A percentile compares a stretch with the other conserved stretches of the same genome.
These are phyloP conservation scores for Cataglyphis livida DNA, from an alignment of 2,888 invertebrate species.

Conservation along the genomic window DNA sequence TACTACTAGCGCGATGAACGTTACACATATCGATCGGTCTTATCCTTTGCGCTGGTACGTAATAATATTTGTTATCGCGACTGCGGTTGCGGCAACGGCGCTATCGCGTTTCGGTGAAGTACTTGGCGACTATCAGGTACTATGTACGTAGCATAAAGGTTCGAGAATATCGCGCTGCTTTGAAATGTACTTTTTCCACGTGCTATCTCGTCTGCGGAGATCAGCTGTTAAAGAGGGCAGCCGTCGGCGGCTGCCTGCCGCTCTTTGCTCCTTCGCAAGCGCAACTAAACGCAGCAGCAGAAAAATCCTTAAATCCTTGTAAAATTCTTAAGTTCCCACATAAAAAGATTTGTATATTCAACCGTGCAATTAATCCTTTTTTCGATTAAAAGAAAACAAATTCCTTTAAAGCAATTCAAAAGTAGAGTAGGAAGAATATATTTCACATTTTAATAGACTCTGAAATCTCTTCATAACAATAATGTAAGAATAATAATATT, in stretches of 20 bases:
- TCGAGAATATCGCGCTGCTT: slow-evolving; percentile 31
- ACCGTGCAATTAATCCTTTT: neutral
- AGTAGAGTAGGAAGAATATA: neutral
- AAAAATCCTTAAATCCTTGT: neutral
- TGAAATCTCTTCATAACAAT: neutral
- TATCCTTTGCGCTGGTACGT: slow-evolving; percentile 23
- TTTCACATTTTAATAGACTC: neutral
- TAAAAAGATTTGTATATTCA: neutral
- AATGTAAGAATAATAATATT: neutral
- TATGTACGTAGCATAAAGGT: slow-evolving; percentile 42
- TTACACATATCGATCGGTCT: slow-evolving; percentile 38
- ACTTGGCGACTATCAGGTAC: slow-evolving; percentile 49
- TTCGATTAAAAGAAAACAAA: neutral
- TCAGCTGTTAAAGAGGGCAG: slow-evolving; percentile 40
- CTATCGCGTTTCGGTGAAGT: slow-evolving; percentile 31
- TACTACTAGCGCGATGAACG: slow-evolving; percentile 7
- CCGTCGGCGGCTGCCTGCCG: slow-evolving; percentile 23
- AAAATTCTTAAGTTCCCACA: slow-evolving; percentile 1
- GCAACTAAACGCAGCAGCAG: neutral
- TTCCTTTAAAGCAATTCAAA: too few species aligned
- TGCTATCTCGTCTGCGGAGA: slow-evolving; percentile 38
- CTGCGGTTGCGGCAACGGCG: slow-evolving; percentile 8
- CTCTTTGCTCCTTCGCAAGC: slow-evolving; percentile 14
- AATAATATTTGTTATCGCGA: slow-evolving; percentile 47
- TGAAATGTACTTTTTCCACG: slow-evolving; percentile 51